Percentiles rank a stretch among this genome's conserved stretches.
These are phyloP conservation scores for Sipunculus nudus DNA, from an alignment of 2,888 invertebrate genomes.

Conservation along the genomic window DNA sequence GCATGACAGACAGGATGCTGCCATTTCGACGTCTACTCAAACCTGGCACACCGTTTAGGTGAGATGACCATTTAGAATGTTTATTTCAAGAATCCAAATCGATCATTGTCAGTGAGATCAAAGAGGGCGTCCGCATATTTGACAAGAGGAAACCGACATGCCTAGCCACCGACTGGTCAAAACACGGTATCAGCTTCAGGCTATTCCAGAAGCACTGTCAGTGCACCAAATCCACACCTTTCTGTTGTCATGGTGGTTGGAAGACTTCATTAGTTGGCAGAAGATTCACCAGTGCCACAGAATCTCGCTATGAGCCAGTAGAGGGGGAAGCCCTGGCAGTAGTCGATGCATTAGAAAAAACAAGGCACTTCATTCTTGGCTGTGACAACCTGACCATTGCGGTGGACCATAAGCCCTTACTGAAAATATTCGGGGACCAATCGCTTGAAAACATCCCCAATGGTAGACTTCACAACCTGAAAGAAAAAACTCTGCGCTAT, in stretches of 20 bases:
- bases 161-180: conserved; percentile 47
- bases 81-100: conserved; percentile 23
- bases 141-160: conserved; percentile 43
- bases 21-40: conserved; percentile 44
- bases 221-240: conserved; percentile 27
- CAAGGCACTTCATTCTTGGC: conserved; percentile 21
- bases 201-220: conserved; percentile 40
- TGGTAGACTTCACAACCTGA: conserved; percentile 39
- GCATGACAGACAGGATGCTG: conserved; percentile 40
- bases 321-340: conserved; percentile 30
- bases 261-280: conserved; percentile 36
- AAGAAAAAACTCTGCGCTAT: conserved; percentile 40
- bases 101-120: conserved; percentile 18
- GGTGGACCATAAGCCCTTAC: conserved; percentile 30
- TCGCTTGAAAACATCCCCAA: conserved; percentile 25
- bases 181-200: conserved; percentile 42
- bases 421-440: conserved; percentile 25
- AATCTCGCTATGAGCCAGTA: conserved; percentile 31
- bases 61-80: conserved; percentile 22
- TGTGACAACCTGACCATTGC: conserved; percentile 22
- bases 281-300: conserved; percentile 34
- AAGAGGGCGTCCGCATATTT: conserved; percentile 41
- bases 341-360: conserved; percentile 18
- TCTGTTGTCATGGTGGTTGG: conserved; percentile 37
- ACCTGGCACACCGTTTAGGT: conserved; percentile 29